Conservation (phyloP, 1,140 invertebrate genomes). For the Idris sp. region DNA sequence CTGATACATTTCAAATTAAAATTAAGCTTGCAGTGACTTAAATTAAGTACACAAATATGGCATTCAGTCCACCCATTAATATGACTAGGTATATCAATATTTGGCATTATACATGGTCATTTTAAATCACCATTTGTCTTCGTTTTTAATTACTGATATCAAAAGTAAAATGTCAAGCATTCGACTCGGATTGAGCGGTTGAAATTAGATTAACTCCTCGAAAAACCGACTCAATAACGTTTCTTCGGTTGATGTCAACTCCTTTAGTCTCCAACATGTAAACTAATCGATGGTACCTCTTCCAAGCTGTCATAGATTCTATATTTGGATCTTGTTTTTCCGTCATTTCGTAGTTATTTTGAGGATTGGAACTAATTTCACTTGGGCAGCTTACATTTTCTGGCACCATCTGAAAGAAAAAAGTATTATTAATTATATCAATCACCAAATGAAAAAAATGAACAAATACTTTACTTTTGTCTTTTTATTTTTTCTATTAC, state of each 20-base stretch:
- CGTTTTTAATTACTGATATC: no score
- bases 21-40: background rate
- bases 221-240: slow-evolving; percentile 40
- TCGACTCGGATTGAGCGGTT: slow-evolving; percentile 12
- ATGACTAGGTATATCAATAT: slow-evolving; percentile 51
- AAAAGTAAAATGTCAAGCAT: no score
- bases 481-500: no score
- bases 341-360: background rate
- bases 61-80: slow-evolving; percentile 17
- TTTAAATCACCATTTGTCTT: no score
- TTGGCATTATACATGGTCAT: slow-evolving; percentile 35
- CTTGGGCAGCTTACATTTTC: slow-evolving; percentile 13
- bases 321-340: slow-evolving; percentile 12
- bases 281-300: slow-evolving; percentile 44
- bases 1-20: slow-evolving; percentile 5
- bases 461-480: no score
- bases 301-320: slow-evolving; percentile 45
- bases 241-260: slow-evolving; percentile 23
- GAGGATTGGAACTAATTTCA: background rate
- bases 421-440: slow-evolving; percentile 1
- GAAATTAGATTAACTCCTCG: slow-evolving; percentile 43
- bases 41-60: slow-evolving; percentile 8
- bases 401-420: slow-evolving; percentile 46
- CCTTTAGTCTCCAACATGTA: slow-evolving; percentile 38
- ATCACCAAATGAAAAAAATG: background rate